Percentiles rank a stretch among this genome's conserved stretches.
These are phyloP conservation scores for Chaenogobius annularis DNA, from an alignment of 2,113 vertebrate genomes.

Conservation along the genomic window DNA sequence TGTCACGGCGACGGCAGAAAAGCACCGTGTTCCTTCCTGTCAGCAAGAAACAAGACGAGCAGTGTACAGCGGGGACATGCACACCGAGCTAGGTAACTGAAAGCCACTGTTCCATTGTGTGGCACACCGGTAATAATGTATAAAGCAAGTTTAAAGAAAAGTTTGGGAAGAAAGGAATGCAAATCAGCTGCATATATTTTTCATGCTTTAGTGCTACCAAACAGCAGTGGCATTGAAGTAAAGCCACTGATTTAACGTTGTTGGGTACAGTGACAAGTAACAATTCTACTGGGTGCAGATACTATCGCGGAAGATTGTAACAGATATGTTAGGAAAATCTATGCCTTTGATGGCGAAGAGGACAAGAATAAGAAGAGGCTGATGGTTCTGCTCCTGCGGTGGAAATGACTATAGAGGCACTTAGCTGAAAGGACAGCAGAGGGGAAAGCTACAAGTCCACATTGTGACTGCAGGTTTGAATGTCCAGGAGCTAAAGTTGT, in stretches of 20 bases:
- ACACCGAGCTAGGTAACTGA: neutral
- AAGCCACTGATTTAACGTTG: neutral
- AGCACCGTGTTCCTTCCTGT: slow-evolving; percentile 5
- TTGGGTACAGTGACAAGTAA: neutral
- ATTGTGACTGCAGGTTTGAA: no score
- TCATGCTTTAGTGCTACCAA: neutral
- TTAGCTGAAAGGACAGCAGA: no score
- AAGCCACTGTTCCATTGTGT: slow-evolving; percentile 5
- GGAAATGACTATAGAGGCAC: no score
- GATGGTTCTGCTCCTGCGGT: neutral
- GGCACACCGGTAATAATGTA: slow-evolving; percentile 2
- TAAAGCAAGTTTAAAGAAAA: neutral
- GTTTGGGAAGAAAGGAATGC: slow-evolving; percentile 3
- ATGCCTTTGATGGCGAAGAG: neutral
- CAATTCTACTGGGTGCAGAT: no score
- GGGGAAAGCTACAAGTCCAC: no score
- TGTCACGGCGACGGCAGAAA: slow-evolving; percentile 6
- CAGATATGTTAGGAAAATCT: neutral
- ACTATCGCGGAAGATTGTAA: neutral
- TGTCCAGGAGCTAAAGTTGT: no score
- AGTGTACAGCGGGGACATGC: neutral
- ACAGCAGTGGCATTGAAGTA: neutral
- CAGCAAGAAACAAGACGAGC: slow-evolving; percentile 8
- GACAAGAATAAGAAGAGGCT: neutral
- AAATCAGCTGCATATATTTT: neutral